phyloP scores from a whole-genome alignment of 2,888 invertebrate species.

The Tuberolachnus salignus region DNA sequence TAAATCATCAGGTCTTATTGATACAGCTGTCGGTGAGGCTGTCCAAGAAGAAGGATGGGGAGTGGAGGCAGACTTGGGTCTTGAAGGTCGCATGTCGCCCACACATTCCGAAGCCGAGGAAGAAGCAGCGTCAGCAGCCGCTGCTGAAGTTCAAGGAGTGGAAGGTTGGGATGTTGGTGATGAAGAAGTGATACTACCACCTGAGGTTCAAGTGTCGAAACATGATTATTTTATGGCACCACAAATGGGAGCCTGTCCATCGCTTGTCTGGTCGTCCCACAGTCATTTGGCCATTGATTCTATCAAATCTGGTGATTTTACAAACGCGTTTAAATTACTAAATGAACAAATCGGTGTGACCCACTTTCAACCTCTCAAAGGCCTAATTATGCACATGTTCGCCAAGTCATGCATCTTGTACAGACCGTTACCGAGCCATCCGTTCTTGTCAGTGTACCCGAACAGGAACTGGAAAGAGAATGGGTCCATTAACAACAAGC shows the following conservation, averaged over 20 bases:
- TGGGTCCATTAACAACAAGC: constrained; percentile 64
- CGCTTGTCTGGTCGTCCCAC: constrained; percentile 80
- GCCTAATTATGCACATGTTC: constrained; percentile 78
- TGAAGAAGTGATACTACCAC: constrained; percentile 90
- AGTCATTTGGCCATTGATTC: constrained; percentile 90
- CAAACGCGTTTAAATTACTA: constrained; percentile 81
- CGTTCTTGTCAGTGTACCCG: constrained; percentile 80
- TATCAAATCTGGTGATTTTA: constrained; percentile 90
- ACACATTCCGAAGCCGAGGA: constrained; percentile 49
- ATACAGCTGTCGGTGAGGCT: constrained; percentile 66
- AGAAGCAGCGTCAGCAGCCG: constrained; percentile 58
- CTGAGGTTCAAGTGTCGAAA: constrained; percentile 74
- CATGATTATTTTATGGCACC: constrained; percentile 85
- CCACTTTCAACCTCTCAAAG: constrained; percentile 67
- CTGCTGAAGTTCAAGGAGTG: constrained; percentile 64
- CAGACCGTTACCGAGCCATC: constrained; percentile 77
- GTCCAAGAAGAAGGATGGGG: constrained; percentile 76
- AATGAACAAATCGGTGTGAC: constrained; percentile 66
- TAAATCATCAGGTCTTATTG: constrained; percentile 59
- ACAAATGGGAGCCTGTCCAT: constrained; percentile 74
- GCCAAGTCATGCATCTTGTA: constrained; percentile 77
- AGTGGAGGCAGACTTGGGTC: constrained; percentile 78
- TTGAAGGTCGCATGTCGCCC: constrained; percentile 47
- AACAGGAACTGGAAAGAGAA: constrained; percentile 82
- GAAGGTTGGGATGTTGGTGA: constrained; percentile 99